These are phyloP conservation scores for Silurus meridionalis DNA, from an alignment of 2,113 vertebrate genomes.

Conservation along the genomic window DNA sequence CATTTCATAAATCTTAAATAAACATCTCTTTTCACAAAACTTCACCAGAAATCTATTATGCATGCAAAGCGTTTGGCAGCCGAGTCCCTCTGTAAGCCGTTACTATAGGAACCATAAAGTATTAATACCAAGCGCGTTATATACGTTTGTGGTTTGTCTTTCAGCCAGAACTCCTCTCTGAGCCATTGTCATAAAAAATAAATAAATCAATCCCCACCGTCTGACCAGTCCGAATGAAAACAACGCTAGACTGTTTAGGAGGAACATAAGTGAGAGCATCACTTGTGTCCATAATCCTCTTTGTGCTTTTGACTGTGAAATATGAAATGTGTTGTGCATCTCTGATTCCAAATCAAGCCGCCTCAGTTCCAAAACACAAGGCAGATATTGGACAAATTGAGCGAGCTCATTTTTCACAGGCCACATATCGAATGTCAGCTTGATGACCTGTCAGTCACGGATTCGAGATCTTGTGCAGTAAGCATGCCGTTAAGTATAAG, in stretches of 20 bases:
- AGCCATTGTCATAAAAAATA: neutral
- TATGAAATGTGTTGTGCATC: neutral
- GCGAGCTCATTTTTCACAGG: slow-evolving; percentile 15
- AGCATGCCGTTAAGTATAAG: slow-evolving; percentile 21
- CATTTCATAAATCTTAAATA: neutral
- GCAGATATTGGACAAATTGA: neutral
- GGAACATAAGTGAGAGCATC: slow-evolving; percentile 1
- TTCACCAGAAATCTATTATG: neutral
- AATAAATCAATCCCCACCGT: neutral
- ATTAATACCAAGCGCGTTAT: neutral
- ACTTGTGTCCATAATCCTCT: slow-evolving; percentile 16
- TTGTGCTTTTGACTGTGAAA: neutral
- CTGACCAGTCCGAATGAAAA: neutral
- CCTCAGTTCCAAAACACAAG: neutral
- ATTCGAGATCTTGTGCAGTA: slow-evolving; percentile 19
- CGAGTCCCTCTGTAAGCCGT: neutral
- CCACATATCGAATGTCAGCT: neutral
- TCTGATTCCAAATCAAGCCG: slow-evolving; percentile 14
- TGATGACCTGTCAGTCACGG: slow-evolving; percentile 31
- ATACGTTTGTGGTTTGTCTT: neutral
- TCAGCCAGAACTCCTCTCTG: neutral
- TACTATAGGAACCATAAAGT: neutral
- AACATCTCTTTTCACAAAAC: neutral
- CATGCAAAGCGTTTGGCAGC: neutral
- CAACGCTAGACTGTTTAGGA: neutral